phyloP scores from a whole-genome alignment of 1,140 invertebrate genomes.

The Ctenoplectra terminalis region DNA sequence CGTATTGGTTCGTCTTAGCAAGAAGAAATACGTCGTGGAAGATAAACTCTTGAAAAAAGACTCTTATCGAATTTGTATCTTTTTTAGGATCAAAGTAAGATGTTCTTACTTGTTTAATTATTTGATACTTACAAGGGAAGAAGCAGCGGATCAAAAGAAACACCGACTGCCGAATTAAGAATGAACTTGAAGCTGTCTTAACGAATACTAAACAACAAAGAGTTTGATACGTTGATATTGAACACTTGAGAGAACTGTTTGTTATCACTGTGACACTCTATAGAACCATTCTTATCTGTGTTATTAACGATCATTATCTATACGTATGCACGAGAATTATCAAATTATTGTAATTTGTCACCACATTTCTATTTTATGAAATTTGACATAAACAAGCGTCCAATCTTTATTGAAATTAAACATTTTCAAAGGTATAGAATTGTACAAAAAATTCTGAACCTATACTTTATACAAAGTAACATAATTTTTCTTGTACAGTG shows the following conservation, averaged over 20 bases:
- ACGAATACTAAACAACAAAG: no score
- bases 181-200: neutral
- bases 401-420: neutral
- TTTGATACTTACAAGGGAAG: neutral
- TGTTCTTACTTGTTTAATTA: neutral
- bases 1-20: neutral
- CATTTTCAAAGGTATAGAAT: neutral
- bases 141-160: no score
- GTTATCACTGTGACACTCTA: neutral
- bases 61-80: neutral
- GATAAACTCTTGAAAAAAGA: neutral
- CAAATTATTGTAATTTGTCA: no score
- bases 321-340: no score
- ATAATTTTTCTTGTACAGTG: neutral
- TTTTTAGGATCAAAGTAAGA: neutral
- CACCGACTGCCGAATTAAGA: neutral
- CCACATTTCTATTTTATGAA: neutral
- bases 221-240: no score
- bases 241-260: neutral
- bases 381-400: neutral
- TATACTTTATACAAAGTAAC: neutral
- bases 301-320: neutral
- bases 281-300: neutral
- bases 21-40: slow-evolving; percentile 2
- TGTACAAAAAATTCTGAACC: neutral